Evolutionary conservation across 2,888 invertebrate genomes (phyloP), one percentile per base, ranked within the genome.

Genomic region (Teleiodes luculella): DNA sequence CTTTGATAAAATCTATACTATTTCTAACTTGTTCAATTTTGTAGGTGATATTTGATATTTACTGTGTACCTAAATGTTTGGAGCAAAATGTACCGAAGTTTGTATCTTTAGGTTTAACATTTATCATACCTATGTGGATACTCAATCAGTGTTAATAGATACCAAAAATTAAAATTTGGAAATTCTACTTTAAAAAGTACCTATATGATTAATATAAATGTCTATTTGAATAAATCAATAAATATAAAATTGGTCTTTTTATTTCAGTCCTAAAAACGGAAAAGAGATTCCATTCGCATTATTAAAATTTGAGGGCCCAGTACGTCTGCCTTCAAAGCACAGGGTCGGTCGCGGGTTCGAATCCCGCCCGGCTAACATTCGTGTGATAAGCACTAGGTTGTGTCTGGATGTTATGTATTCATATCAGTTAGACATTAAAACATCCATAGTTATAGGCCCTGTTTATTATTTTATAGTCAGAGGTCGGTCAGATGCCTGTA

Each of bases 11-110:
- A 85, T 70, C 80, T 86, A 83, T 85, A 85, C 84, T 85, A 84
- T 87, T 85, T 88, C 86, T 86, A 85, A 87, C 84, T 86, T 84
- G 87, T 87, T 87, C 87, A 87, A 88, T 86, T 88, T 88, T 87
- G 86, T 88, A 87, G 87, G 76, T 81, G 80, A 86, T 85, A 82
- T 86, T 80, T 87, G 80, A 86, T 85, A 82, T 86, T 80, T 87
- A 86, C 78, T 78, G 78, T 81, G 83, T 86, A 86, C 83, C 81
- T 83, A 77, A 81, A 84, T 80, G 80, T 87, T 87, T 84, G 79
- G 79, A 83, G 78, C 76, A 79, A 83, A 77, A 78, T 82, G 76
- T 87, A 86, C 80, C 80, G 72, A 74, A 68, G 73, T 82, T 78
- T 81, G 75, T 84, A 83, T 80, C 72, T 75, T 76, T 84, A 85